These are phyloP conservation scores for Pelodytes ibericus DNA, from an alignment of 2,797 vertebrate genomes.

Conservation along the genomic window DNA sequence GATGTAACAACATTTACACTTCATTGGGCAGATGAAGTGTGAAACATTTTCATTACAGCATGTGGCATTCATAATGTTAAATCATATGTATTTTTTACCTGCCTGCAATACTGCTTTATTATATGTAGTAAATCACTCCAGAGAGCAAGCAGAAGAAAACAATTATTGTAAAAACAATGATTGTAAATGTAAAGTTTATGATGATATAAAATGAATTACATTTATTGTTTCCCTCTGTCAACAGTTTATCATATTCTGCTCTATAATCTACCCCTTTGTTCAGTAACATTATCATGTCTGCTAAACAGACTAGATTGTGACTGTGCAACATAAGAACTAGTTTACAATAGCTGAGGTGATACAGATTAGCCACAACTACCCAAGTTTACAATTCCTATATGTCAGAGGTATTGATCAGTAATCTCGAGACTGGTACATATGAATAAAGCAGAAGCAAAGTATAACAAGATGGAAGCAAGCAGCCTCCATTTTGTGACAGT, in stretches of 20 bases:
- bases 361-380: too few relatives aligned
- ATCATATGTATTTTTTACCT: neutral
- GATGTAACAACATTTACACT: neutral
- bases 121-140: conserved; percentile 11
- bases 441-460: too few relatives aligned
- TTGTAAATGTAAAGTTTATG: conserved; percentile 39
- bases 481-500: too few relatives aligned
- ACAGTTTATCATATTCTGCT: conserved; percentile 14
- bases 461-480: too few relatives aligned
- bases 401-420: too few relatives aligned
- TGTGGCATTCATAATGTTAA: neutral
- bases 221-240: conserved; percentile 16
- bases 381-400: too few relatives aligned
- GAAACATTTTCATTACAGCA: neutral
- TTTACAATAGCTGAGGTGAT: too few relatives aligned
- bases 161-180: too few relatives aligned
- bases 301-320: too few relatives aligned
- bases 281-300: neutral
- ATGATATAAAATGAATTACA: conserved; percentile 37
- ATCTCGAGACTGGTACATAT: too few relatives aligned
- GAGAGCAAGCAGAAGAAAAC: neutral
- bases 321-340: too few relatives aligned
- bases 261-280: conserved; percentile 1
- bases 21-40: neutral
- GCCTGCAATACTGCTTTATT: neutral